A percentile compares a stretch with the other conserved stretches of the same genome.
These are phyloP conservation scores for Collichthys lucidus DNA, from an alignment of 2,113 vertebrate genomes.

Conservation along the genomic window DNA sequence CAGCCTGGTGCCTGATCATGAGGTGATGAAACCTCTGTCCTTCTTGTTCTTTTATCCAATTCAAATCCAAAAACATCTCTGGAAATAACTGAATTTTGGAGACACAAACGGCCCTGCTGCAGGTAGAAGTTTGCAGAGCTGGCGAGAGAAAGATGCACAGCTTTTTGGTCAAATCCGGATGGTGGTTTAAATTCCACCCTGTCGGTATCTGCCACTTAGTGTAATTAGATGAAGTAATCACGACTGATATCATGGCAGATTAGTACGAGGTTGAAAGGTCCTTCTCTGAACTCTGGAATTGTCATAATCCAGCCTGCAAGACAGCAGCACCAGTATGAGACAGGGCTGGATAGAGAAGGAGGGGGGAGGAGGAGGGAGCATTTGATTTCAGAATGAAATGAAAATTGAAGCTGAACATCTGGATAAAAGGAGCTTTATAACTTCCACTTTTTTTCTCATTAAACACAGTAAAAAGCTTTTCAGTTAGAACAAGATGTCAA, in stretches of 20 bases:
- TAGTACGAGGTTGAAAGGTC: conserved; percentile 53
- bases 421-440: conserved; percentile 43
- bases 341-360: not conserved
- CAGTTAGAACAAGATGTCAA: conserved; percentile 22
- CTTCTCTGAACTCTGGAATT: conserved; percentile 58
- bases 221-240: conserved; percentile 74
- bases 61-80: not conserved
- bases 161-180: conserved; percentile 39
- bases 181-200: conserved; percentile 31
- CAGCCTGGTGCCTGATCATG: not conserved
- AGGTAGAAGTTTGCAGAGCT: not conserved
- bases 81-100: not conserved
- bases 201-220: conserved; percentile 57
- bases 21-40: not conserved
- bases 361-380: conserved; percentile 42
- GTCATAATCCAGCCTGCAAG: conserved; percentile 42
- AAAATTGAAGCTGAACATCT: conserved; percentile 56
- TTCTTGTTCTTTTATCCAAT: not conserved
- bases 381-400: conserved; percentile 47
- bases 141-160: not conserved
- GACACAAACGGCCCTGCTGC: not conserved
- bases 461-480: conserved; percentile 48
- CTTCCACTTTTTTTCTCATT: conserved; percentile 28
- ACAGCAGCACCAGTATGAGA: conserved; percentile 27
- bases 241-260: conserved; percentile 64